phyloP scores from a whole-genome alignment of 2,797 vertebrate species.

The Halcyon badia region DNA sequence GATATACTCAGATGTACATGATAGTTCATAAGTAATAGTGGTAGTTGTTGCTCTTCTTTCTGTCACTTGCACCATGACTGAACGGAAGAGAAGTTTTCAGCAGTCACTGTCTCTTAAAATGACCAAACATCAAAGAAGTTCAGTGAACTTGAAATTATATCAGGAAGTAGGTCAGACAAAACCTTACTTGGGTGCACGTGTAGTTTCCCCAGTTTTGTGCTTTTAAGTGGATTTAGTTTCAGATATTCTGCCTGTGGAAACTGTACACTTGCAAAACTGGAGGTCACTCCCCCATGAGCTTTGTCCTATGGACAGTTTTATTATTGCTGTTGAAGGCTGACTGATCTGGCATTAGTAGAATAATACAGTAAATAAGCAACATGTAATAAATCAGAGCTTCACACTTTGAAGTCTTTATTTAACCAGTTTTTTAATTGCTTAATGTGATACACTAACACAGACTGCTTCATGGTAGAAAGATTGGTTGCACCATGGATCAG shows the following conservation, averaged over 20 bases:
- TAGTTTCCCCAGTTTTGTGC: conserved; percentile 32
- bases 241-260: conserved; percentile 50
- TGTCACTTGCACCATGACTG: neutral
- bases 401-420: conserved; percentile 63
- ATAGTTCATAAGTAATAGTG: neutral
- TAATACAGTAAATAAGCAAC: conserved; percentile 43
- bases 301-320: conserved; percentile 62
- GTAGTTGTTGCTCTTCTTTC: neutral
- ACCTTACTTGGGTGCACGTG: neutral
- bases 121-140: conserved; percentile 64
- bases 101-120: conserved; percentile 32
- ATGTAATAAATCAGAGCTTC: conserved; percentile 49
- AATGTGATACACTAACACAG: neutral
- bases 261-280: conserved; percentile 44
- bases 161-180: conserved; percentile 68
- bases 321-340: conserved; percentile 59
- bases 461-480: neutral
- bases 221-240: conserved; percentile 69
- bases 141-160: conserved; percentile 74
- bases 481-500: neutral
- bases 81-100: conserved; percentile 4
- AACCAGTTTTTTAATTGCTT: conserved; percentile 29
- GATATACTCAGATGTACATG: neutral
- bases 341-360: conserved; percentile 48
- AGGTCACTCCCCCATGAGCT: conserved; percentile 23